phyloP scores from a whole-genome alignment of 1,140 invertebrate genomes.

The Diachasmimorpha longicaudata region DNA sequence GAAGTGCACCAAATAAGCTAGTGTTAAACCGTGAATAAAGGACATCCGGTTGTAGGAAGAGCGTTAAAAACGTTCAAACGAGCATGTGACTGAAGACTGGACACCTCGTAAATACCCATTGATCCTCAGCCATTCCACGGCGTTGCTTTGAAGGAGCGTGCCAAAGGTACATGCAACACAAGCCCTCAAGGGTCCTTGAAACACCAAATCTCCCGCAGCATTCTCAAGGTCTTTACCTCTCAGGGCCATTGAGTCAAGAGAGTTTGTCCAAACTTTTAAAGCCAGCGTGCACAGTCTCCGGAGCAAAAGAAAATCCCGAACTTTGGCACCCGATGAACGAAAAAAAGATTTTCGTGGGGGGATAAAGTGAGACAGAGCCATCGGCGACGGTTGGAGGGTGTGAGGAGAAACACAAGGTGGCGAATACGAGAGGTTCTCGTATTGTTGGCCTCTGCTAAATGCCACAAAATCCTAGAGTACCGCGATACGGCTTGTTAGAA shows the following conservation, averaged over 20 bases:
- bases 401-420: not conserved
- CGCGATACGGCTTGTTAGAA: constrained; percentile 53
- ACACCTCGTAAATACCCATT: constrained; percentile 35
- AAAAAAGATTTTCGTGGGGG: constrained; percentile 17
- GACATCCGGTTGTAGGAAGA: not conserved
- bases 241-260: constrained; percentile 14
- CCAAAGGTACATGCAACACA: not conserved
- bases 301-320: constrained; percentile 30
- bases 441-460: constrained; percentile 54
- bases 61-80: constrained; percentile 27
- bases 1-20: not conserved
- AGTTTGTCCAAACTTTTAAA: constrained; percentile 5
- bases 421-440: constrained; percentile 28
- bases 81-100: constrained; percentile 33
- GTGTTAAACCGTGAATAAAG: constrained; percentile 1
- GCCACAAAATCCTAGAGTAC: constrained; percentile 43
- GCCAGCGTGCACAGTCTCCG: not conserved
- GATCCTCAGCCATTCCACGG: constrained; percentile 6
- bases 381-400: not conserved
- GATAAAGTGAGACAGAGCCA: constrained; percentile 17
- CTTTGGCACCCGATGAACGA: constrained; percentile 36
- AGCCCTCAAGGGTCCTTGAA: not conserved
- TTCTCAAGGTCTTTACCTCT: not conserved
- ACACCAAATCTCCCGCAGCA: not conserved
- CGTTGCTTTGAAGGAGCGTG: not conserved